Evolutionary conservation across 2,888 invertebrate species (phyloP), one percentile per base, ranked within the genome.

Genomic region (Campoplex capitator): DNA sequence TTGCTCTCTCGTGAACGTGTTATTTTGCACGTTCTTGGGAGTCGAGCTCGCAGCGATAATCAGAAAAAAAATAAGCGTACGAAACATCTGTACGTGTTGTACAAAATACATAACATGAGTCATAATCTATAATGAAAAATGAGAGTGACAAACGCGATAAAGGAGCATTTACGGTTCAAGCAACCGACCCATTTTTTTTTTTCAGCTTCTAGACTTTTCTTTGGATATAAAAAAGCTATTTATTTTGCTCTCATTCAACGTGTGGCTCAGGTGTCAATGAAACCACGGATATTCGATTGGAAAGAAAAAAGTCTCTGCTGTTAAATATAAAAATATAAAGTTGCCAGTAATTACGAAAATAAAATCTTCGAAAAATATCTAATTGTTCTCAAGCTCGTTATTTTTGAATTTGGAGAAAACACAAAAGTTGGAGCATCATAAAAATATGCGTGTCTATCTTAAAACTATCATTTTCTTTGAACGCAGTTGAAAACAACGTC

Each of bases 81-180:
- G 56, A 9, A 45, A 79, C 79, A 79, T 54, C 56, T 58, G 70
- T 58, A 58, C 6, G 58, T 32, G 45, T n/a, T 51, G n/a, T 38
- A 51, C 11, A 58, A 11, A 38, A 35, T 35, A 38, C 45, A n/a
- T 23, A 45, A 28, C 18, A 45, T 79, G 79, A 79, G 79, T 79
- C 79, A 79, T 70, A 70, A 56, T 70, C 70, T 45, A 76, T 48
- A 23, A 45, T n/a, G 45, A 79, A 70, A 32, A 56, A 70, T 45
- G 56, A 78, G 54, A 11, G 54, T 68, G 18, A 67, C 45, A 45
- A 58, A 79, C 11, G 32, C 56, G 70, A 79, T 56, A 70, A 79
- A 79, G 54, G 38, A 75, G 54, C 78, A 48, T 42, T 45, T 28
- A 3, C 38, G 45, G 48, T 28, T 45, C 16, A 7, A 71, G 32